phyloP scores from a whole-genome alignment of 2,888 invertebrate species.

The Julus scandinavius region DNA sequence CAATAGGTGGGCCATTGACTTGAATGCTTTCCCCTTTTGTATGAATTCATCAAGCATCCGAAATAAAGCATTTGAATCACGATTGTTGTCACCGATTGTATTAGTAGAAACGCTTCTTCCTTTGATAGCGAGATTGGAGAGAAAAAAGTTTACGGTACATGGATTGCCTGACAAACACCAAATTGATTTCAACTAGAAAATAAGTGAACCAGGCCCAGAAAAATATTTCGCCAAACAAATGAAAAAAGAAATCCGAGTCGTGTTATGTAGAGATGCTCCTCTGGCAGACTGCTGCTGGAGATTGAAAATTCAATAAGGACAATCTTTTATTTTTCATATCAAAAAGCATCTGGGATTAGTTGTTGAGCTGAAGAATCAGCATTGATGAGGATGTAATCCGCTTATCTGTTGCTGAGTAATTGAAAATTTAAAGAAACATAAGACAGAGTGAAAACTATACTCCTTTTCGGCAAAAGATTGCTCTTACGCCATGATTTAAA shows the following conservation, averaged over 20 bases:
- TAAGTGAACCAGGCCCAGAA: constrained; percentile 42
- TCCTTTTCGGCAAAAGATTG: background rate
- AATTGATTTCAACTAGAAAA: constrained; percentile 50
- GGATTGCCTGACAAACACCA: constrained; percentile 50
- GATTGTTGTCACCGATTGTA: constrained; percentile 39
- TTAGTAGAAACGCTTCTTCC: constrained; percentile 13
- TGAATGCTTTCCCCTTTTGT: background rate
- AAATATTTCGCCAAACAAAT: constrained; percentile 46
- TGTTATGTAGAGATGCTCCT: background rate
- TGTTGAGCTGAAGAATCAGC: constrained; percentile 34
- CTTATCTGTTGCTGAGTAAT: constrained; percentile 22
- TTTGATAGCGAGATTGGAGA: background rate
- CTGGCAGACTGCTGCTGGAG: background rate
- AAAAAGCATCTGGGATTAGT: constrained; percentile 18
- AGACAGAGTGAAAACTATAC: background rate
- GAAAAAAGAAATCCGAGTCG: constrained; percentile 21
- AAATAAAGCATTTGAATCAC: constrained; percentile 24
- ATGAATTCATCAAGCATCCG: background rate
- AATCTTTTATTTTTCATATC: constrained; percentile 7
- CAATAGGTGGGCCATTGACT: background rate
- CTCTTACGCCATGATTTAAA: too few species aligned
- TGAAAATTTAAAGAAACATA: constrained; percentile 28
- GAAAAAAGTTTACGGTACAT: constrained; percentile 42
- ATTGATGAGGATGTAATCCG: constrained; percentile 38
- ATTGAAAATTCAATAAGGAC: constrained; percentile 27